Evolutionary conservation across 2,113 vertebrate species (phyloP).

Genomic region (Capreolus pygargus): DNA sequence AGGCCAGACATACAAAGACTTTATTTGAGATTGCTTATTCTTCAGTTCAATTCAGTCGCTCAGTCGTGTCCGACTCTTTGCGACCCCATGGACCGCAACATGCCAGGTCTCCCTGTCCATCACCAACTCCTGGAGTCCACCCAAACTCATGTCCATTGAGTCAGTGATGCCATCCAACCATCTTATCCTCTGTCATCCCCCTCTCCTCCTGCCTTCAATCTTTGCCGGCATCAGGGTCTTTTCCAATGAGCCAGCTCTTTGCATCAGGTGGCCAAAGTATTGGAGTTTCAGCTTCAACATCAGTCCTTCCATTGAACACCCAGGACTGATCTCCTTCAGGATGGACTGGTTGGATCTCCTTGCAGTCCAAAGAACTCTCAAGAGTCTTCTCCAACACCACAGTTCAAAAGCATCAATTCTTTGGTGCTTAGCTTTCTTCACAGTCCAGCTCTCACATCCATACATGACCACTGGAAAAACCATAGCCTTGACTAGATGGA

Average conservation of each 20-base stretch:
- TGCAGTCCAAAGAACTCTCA: not conserved
- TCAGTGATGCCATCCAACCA: not conserved
- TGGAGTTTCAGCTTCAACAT: not conserved
- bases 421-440: not conserved
- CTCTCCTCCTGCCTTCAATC: not conserved
- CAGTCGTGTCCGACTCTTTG: not conserved
- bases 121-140: not conserved
- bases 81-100: fast-evolving
- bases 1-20: not conserved
- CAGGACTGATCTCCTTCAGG: not conserved
- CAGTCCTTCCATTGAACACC: not conserved
- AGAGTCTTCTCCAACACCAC: not conserved
- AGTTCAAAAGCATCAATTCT: not conserved
- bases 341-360: not conserved
- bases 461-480: not conserved
- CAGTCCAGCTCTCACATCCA: not conserved
- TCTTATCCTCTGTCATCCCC: not conserved
- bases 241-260: not conserved
- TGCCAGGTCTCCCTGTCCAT: not conserved
- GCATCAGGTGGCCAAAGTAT: not conserved
- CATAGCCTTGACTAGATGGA: not conserved
- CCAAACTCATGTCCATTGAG: not conserved
- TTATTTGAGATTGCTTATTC: not conserved
- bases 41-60: not conserved
- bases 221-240: not conserved